Evolutionary conservation across 1,140 invertebrate genomes (phyloP), one percentile per base, ranked within the genome.

Genomic region (Lordiphosa stackelbergi): DNA sequence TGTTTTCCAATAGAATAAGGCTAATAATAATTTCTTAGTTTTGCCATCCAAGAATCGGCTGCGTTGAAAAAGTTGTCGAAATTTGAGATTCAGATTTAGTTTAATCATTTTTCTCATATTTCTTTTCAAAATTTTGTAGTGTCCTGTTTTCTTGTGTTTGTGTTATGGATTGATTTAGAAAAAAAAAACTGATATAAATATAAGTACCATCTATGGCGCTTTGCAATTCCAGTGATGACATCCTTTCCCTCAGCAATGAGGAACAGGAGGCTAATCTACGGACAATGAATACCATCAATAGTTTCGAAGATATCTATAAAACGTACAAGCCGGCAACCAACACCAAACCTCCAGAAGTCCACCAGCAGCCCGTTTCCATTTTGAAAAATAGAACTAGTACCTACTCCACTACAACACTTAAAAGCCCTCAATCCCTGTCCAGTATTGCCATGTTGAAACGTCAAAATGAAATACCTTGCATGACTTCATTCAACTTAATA

Each of bases 251-350:
- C 8, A 41, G 19, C n/a, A 7, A 31, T 19, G 49, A 54, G 12
- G 36, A 63, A 9, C 45, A 22, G 5, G 35, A 64, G n/a, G 35
- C n/a, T 0, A 48, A n/a, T 6, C 8, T 36, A 7, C 10, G 7
- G 9, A 62, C 48, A 28, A 42, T 62, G 19, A 47, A 8, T 10
- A 47, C 34, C 6, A 61, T 47, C n/a, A 22, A 28, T 2, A 73
- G 59, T 22, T 19, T 55, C 1, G 54, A 73, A 34, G 36, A 59
- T 2, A 31, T 68, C 2, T 58, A 55, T 24, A 63, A 54, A 13
- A 68, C 57, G 4, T 63, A 66, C 19, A 42, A 40, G 11, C 45
- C 49, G n/a, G 7, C 9, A 31, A 12, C 16, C 22, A 1, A 3
- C 5, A 5, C 16, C 8, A 22, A 43, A 43, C 19, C 41, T n/a